Evolutionary conservation across 2,888 invertebrate genomes (phyloP).

Genomic region (Drosophila subquinaria): DNA sequence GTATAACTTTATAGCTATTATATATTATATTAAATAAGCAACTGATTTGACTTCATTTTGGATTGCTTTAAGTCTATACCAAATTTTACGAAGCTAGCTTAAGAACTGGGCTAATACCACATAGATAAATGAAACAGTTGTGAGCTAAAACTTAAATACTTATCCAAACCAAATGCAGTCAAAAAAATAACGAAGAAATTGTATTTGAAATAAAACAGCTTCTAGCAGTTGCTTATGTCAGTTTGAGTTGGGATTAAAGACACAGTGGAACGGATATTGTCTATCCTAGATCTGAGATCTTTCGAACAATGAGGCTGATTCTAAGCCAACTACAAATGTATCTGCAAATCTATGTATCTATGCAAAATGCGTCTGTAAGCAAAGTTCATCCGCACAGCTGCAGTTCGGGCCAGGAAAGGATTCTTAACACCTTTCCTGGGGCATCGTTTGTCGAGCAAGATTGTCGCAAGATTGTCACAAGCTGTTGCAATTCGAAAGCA

Average conservation of each 20-base stretch:
- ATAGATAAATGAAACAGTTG: not conserved
- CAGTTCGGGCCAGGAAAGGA: slow-evolving; percentile 41
- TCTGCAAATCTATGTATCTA: slow-evolving; percentile 15
- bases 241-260: slow-evolving; percentile 22
- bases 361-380: slow-evolving; percentile 5
- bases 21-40: not conserved
- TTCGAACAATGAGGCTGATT: slow-evolving; percentile 8
- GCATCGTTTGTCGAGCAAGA: slow-evolving; percentile 25
- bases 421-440: slow-evolving; percentile 54
- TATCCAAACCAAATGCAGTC: not conserved
- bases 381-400: slow-evolving; percentile 46
- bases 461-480: slow-evolving; percentile 58
- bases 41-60: not conserved
- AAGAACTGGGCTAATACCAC: not conserved
- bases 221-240: slow-evolving; percentile 24
- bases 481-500: slow-evolving; percentile 64
- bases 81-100: not conserved
- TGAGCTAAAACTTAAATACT: not conserved
- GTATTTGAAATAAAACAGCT: slow-evolving; percentile 4
- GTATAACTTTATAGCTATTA: not conserved
- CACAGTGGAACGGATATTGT: slow-evolving; percentile 7
- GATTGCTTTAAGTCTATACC: not conserved
- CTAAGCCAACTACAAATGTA: slow-evolving; percentile 25
- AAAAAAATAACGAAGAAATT: not conserved
- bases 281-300: slow-evolving; percentile 5